These are phyloP conservation scores for Epinephelus coioides DNA, from an alignment of 2,797 vertebrate species.

Conservation along the genomic window DNA sequence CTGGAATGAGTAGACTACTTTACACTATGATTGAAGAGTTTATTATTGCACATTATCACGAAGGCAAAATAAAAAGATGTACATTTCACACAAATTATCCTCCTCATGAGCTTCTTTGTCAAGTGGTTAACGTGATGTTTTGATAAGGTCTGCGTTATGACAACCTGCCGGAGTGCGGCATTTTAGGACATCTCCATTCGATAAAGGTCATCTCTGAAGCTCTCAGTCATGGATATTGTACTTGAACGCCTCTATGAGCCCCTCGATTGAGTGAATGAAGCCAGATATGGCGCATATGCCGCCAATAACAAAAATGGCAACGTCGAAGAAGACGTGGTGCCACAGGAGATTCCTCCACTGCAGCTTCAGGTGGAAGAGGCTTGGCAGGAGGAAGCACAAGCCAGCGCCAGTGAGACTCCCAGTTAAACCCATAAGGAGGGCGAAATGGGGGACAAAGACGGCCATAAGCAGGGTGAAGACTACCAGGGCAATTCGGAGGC, in stretches of 20 bases:
- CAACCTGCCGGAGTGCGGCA: constrained; percentile 24
- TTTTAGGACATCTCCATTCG: constrained; percentile 47
- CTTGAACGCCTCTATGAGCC: constrained; percentile 93
- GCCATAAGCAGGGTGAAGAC: constrained; percentile 96
- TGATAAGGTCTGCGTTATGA: constrained; percentile 32
- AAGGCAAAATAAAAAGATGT: constrained; percentile 82
- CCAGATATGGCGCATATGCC: constrained; percentile 95
- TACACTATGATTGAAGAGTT: constrained; percentile 77
- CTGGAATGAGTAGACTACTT: constrained; percentile 69
- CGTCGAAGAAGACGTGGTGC: constrained; percentile 97
- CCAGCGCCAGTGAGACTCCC: constrained; percentile 95
- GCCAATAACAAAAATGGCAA: constrained; percentile 95
- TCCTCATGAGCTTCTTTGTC: constrained; percentile 56
- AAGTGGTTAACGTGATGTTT: constrained; percentile 42
- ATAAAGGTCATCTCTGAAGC: constrained; percentile 36
- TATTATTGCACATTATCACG: constrained; percentile 85
- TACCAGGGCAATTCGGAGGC: constrained; percentile 90
- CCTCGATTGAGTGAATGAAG: constrained; percentile 95
- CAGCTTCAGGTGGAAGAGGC: constrained; percentile 95
- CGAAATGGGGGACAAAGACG: constrained; percentile 95
- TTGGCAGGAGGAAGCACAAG: constrained; percentile 94
- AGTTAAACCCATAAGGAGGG: constrained; percentile 95
- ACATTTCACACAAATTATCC: constrained; percentile 79
- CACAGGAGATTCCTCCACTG: constrained; percentile 95
- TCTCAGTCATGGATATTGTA: constrained; percentile 91